A percentile compares a stretch with the other conserved stretches of the same genome.
phyloP scores from a whole-genome alignment of 2,113 vertebrate genomes.

The Silurus asotus region DNA sequence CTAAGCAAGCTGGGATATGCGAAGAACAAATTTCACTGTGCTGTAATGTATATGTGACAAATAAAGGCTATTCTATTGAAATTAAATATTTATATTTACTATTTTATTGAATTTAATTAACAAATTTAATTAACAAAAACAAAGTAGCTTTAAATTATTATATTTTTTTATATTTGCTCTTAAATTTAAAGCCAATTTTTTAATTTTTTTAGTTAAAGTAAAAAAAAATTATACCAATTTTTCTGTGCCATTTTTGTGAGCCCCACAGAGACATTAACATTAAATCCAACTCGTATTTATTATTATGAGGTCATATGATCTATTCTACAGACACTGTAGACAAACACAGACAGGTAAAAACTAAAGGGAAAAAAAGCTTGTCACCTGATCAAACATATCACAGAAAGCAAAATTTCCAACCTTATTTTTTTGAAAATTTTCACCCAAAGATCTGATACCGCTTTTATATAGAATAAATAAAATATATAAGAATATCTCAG shows the following conservation, averaged over 20 bases:
- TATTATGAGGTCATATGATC: background rate
- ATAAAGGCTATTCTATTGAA: too few species aligned
- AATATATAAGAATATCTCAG: too few species aligned
- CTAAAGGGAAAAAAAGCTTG: background rate
- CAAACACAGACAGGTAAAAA: too few species aligned
- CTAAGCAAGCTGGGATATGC: too few species aligned
- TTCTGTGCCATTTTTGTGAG: background rate
- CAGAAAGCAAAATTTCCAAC: background rate
- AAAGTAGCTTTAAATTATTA: background rate
- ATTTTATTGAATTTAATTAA: too few species aligned
- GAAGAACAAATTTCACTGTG: too few species aligned
- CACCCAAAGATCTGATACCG: background rate
- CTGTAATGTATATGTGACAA: too few species aligned
- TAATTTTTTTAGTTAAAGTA: background rate
- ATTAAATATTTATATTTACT: too few species aligned
- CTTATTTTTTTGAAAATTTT: background rate
- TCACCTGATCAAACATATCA: background rate
- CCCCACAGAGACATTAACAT: conserved; percentile 2
- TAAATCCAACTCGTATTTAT: background rate
- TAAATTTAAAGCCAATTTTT: background rate
- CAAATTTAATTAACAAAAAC: too few species aligned
- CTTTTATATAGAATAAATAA: too few species aligned
- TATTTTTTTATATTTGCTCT: background rate
- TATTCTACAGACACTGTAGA: background rate
- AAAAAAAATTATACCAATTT: background rate